Base-by-base conservation (phyloP, 2,888 invertebrate species). In the Dilophus febrilis region DNA sequence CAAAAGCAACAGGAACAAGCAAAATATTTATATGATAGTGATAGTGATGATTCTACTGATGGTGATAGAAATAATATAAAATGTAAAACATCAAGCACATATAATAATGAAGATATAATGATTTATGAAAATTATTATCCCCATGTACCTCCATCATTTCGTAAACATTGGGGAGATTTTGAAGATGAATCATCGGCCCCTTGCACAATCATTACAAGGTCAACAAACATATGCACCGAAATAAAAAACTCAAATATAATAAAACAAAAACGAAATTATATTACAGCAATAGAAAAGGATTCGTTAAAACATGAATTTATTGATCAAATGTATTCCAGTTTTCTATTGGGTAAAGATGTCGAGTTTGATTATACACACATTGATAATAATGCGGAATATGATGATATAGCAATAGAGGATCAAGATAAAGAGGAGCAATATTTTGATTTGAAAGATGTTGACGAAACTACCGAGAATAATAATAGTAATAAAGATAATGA, bases 391-490 rank as follows among this genome's bases (percentile, higher is more conserved):
- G 72, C 78, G 33, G 75, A 76, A 39, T 83, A 82, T 59, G 91
- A 92, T 59, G 71, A 76, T 50, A 56, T 79, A 45, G 77, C 77
- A 42, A 70, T 80, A 39, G 60, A 76, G 43, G 74, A 74, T 32
- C 77, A 76, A 50, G 91, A 92, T 61, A 82, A 77, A 47, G 87
- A 92, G 60, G 91, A 92, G 50, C 78, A 76, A 53, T 92, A 92
- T 58, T 92, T 92, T 65, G 87, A 88, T 58, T 76, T n/a, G n/a
- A n/a, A n/a, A n/a, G n/a, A n/a, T n/a, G n/a, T n/a, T n/a, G n/a
- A n/a, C n/a, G n/a, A n/a, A n/a, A n/a, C n/a, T n/a, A n/a, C n/a
- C n/a, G n/a, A n/a, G n/a, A n/a, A n/a, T n/a, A n/a, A n/a, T n/a
- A n/a, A n/a, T n/a, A n/a, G n/a, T 18, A 35, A 10, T 18, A 35